Percentiles rank a stretch among this genome's conserved stretches.
phyloP scores from a whole-genome alignment of 2,797 vertebrate species.

The Micropoecilia bifurca region DNA sequence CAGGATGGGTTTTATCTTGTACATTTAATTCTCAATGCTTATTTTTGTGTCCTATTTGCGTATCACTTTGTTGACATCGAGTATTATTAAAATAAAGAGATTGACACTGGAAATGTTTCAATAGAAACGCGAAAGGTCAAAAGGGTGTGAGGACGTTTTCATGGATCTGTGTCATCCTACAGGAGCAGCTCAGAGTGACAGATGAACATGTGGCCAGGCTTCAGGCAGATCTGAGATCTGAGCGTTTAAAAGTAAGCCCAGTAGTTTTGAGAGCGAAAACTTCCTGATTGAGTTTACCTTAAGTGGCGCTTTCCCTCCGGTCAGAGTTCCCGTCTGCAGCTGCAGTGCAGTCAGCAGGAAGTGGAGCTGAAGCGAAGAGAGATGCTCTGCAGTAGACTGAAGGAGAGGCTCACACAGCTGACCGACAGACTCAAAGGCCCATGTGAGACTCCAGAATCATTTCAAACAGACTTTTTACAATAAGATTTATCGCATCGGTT shows the following conservation, averaged over 20 bases:
- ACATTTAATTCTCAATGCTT: too few species aligned
- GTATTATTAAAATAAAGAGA: too few species aligned
- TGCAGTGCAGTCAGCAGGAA: conserved; percentile 70
- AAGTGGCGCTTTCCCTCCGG: not conserved
- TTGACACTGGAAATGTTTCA: too few species aligned
- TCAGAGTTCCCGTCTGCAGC: conserved; percentile 71
- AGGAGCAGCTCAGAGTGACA: conserved; percentile 75
- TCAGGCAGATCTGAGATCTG: conserved; percentile 70
- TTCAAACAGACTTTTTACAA: not conserved
- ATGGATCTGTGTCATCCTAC: not conserved
- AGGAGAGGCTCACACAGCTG: conserved; percentile 71
- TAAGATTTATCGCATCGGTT: not conserved
- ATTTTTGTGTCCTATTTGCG: too few species aligned
- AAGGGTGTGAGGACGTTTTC: not conserved
- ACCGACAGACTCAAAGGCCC: conserved; percentile 61
- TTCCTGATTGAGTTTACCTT: not conserved
- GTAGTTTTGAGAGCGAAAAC: not conserved
- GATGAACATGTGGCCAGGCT: conserved; percentile 72
- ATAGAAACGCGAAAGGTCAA: not conserved
- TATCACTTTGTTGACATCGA: too few species aligned
- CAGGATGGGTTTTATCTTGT: too few species aligned
- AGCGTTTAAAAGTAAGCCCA: conserved; percentile 70
- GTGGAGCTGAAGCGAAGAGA: conserved; percentile 73
- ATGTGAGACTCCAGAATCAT: conserved; percentile 53
- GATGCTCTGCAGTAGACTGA: conserved; percentile 69